These are phyloP conservation scores for Sternarchorhynchus goeldii DNA, from an alignment of 2,797 vertebrate genomes.

Conservation along the genomic window DNA sequence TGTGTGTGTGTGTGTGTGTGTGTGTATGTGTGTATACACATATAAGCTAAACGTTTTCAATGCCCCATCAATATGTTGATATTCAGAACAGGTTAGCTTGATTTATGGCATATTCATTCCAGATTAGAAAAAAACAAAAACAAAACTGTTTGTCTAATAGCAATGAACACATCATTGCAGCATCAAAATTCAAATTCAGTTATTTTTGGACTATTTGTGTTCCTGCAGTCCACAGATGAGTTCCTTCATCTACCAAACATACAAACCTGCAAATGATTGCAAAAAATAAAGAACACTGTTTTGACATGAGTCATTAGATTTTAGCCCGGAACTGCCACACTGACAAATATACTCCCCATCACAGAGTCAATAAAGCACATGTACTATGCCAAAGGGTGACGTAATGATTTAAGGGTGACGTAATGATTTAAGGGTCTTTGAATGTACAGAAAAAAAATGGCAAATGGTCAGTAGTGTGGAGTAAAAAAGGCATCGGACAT, in stretches of 20 bases:
- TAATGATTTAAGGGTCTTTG: conserved; percentile 23
- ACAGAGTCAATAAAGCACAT: conserved; percentile 51
- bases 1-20: no score
- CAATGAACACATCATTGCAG: background rate
- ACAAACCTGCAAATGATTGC: conserved; percentile 39
- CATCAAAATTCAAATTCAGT: conserved; percentile 8
- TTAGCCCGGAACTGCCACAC: conserved; percentile 39
- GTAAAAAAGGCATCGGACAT: conserved; percentile 62
- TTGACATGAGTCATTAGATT: conserved; percentile 51
- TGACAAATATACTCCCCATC: conserved; percentile 37
- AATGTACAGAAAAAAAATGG: conserved; percentile 49
- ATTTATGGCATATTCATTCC: background rate
- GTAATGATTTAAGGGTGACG: conserved; percentile 39
- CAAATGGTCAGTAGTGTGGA: conserved; percentile 53
- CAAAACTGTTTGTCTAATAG: background rate
- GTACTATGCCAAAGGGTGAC: conserved; percentile 31
- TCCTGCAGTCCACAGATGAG: conserved; percentile 33
- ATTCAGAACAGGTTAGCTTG: background rate
- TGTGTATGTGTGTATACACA: no score
- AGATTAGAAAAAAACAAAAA: background rate
- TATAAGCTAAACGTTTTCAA: no score
- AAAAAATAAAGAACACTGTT: conserved; percentile 45
- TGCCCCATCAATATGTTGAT: background rate
- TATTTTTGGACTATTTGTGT: conserved; percentile 16
- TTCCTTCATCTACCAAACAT: conserved; percentile 47